Base-by-base conservation (phyloP, 2,888 invertebrate genomes). In the Brenthis daphne region DNA sequence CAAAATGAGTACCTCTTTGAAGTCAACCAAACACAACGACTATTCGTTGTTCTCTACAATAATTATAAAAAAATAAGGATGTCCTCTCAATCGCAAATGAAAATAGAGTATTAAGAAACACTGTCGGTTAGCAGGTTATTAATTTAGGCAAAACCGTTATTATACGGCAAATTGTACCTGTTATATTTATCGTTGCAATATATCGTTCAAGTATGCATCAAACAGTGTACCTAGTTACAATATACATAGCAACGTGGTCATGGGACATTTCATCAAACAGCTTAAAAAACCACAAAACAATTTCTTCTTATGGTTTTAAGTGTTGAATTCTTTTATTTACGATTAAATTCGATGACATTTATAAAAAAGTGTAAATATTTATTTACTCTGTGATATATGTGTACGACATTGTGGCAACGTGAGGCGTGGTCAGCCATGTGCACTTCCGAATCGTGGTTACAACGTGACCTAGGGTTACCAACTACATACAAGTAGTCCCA, bases 401-500 rank as follows among this genome's bases (percentile, higher is more conserved):
- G 66, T 57, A 48, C 60, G 63, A 56, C 58, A 57, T 66, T 67
- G 70, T 60, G 60, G 56, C 77, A 76, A 79, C 78, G 78, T 78
- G 78, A 77, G 73, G 73, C 78, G 75, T 77, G 79, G 72, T 74
- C 64, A 47, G 76, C 73, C 79, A 78, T 79, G 79, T 79, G 79
- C 78, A 70, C 50, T 71, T 67, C 68, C 70, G 69, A 76, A 75
- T 73, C 75, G 73, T 73, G 72, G 63, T 70, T 29, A 67, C 76
- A 77, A 79, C 79, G 79, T 79, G 78, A 79, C 74, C 55, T 57
- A 74, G 76, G 75, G 76, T 43, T 77, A 74, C 29, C 74, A 57
- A 33, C 24, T 55, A n/a, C n/a, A 2, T 48, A 48, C 12, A 29
- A 33, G 16, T 50, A 60, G 50, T 16, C 1, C 11, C 37, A 43